Percentiles rank a stretch among this genome's conserved stretches.
These are phyloP conservation scores for Suillia variegata DNA, from an alignment of 2,888 invertebrate genomes.

Conservation along the genomic window DNA sequence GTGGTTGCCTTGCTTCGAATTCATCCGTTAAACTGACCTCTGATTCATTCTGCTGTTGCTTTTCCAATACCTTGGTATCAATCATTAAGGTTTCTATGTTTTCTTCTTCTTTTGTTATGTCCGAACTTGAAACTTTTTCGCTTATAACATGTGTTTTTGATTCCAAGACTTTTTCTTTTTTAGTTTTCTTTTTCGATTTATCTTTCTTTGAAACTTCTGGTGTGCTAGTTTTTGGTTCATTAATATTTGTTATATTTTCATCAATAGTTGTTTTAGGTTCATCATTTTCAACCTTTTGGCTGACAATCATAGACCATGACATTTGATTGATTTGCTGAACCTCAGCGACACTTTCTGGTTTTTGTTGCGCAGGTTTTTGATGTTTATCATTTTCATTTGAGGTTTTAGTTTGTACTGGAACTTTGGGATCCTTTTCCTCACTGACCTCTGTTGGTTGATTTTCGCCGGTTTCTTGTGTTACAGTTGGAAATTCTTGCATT, in stretches of 20 bases:
- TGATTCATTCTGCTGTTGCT: too few species aligned
- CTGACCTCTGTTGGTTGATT: too few species aligned
- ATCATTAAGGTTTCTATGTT: neutral
- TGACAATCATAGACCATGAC: slow-evolving; percentile 39
- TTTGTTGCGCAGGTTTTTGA: neutral
- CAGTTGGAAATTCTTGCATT: too few species aligned
- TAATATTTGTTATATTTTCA: too few species aligned
- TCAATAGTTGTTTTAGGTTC: too few species aligned
- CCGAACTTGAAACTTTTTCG: neutral
- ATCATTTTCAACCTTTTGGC: slow-evolving; percentile 10
- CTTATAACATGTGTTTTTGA: slow-evolving; percentile 14
- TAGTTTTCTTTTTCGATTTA: neutral
- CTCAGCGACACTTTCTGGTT: neutral
- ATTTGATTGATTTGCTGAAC: neutral
- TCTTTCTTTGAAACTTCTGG: too few species aligned
- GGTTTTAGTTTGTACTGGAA: neutral
- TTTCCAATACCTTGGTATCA: too few species aligned
- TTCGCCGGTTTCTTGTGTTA: neutral
- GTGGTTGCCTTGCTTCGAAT: too few species aligned
- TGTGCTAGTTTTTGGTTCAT: too few species aligned
- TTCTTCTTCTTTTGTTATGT: neutral
- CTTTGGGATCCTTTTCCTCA: neutral
- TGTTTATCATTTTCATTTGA: neutral
- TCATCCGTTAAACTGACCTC: too few species aligned
- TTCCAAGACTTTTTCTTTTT: slow-evolving; percentile 26